Percentiles rank a stretch among this genome's conserved stretches.
Conservation (phyloP, 2,113 vertebrate species). For the Hystrix brachyura region DNA sequence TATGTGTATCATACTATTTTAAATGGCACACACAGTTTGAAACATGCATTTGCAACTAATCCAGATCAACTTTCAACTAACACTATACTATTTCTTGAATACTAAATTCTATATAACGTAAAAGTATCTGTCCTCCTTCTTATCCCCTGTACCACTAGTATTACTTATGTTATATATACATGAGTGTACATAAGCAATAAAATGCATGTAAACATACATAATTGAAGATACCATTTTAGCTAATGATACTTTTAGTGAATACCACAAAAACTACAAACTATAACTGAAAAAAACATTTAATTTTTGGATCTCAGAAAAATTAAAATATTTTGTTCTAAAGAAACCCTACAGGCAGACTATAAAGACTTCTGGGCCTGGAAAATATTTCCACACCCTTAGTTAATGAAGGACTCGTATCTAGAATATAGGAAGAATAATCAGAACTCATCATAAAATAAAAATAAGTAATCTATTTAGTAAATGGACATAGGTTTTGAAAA, state of each 20-base stretch:
- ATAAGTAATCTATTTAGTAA: background rate
- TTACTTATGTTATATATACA: background rate
- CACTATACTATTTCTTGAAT: background rate
- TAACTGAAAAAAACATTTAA: background rate
- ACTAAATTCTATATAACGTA: background rate
- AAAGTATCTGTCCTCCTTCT: background rate
- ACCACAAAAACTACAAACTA: background rate
- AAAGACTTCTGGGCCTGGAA: background rate
- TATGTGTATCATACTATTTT: background rate
- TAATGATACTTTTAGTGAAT: background rate
- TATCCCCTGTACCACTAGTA: background rate
- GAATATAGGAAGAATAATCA: too few relatives aligned
- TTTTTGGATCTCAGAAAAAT: background rate
- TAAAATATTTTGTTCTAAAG: background rate
- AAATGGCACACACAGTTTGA: background rate
- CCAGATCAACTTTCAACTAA: background rate
- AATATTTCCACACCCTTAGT: background rate
- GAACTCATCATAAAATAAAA: background rate
- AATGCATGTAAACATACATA: too few relatives aligned
- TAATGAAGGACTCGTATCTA: background rate
- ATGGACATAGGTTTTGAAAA: background rate
- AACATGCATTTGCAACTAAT: background rate
- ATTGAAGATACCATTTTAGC: too few relatives aligned
- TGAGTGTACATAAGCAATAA: background rate
- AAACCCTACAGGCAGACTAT: background rate